Conservation (phyloP, 2,888 invertebrate genomes). For the Drosophila trichaetosa region DNA sequence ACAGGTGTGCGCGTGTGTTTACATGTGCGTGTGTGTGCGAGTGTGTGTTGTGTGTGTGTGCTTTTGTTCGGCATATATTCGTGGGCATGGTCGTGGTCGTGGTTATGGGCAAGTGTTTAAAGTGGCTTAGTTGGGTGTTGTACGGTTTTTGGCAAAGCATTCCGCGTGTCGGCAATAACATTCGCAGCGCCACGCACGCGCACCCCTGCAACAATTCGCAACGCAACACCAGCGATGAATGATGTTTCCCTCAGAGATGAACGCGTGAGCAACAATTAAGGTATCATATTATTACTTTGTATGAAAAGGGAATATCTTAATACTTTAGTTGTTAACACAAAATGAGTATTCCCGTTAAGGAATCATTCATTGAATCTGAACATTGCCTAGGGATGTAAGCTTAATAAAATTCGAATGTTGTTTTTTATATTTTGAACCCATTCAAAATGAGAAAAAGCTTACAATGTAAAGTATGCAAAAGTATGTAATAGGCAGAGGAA, state of each 20-base stretch:
- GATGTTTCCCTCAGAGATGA: slow-evolving; percentile 28
- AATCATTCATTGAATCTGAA: neutral
- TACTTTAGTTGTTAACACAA: neutral
- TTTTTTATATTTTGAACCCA: neutral
- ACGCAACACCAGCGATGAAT: slow-evolving; percentile 33
- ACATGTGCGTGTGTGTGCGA: slow-evolving; percentile 12
- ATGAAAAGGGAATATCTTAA: neutral
- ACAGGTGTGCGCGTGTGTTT: slow-evolving; percentile 54
- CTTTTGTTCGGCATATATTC: slow-evolving; percentile 3
- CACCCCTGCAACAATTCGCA: slow-evolving; percentile 52
- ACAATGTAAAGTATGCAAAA: neutral
- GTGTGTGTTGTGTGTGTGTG: slow-evolving; percentile 18
- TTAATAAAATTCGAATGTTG: neutral
- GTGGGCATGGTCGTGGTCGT: slow-evolving; percentile 29
- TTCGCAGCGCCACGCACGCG: slow-evolving; percentile 56
- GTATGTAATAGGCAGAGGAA: neutral
- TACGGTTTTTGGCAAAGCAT: slow-evolving; percentile 79
- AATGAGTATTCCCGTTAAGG: neutral
- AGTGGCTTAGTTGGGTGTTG: slow-evolving; percentile 76
- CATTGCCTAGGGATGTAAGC: neutral
- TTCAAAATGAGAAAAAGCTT: neutral
- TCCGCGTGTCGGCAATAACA: slow-evolving; percentile 64
- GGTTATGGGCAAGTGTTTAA: slow-evolving; percentile 47
- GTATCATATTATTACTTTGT: neutral
- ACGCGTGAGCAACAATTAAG: neutral